phyloP scores from a whole-genome alignment of 2,888 invertebrate genomes.

The Spodoptera littoralis region DNA sequence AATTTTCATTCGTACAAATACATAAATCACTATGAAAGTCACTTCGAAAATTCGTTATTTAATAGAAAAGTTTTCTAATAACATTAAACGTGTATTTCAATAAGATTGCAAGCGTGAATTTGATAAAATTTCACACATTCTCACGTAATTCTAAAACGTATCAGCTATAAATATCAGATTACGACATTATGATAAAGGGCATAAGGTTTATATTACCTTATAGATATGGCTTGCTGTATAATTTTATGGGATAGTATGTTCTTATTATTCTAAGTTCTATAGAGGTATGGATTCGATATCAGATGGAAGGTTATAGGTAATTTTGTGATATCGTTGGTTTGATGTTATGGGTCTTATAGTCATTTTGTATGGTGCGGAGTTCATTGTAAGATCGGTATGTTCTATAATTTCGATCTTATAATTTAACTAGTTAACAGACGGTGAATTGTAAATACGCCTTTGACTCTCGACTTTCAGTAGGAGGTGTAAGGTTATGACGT shows the following conservation, averaged over 20 bases:
- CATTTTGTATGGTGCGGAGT: constrained; percentile 1
- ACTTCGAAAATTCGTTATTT: constrained; percentile 6
- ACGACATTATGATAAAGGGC: constrained; percentile 41
- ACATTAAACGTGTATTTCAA: constrained; percentile 38
- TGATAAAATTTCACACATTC: constrained; percentile 36
- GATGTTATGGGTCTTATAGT: constrained; percentile 17
- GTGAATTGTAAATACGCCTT: too few species aligned
- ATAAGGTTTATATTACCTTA: constrained; percentile 54
- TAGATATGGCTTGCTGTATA: constrained; percentile 53
- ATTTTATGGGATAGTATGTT: constrained; percentile 60
- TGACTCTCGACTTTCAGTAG: too few species aligned
- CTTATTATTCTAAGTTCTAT: constrained; percentile 60
- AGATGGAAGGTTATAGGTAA: constrained; percentile 38
- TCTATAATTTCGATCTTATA: too few species aligned
- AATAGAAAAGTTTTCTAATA: constrained; percentile 37
- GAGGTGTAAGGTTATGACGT: too few species aligned
- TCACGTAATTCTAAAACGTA: constrained; percentile 46
- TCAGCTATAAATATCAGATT: constrained; percentile 46
- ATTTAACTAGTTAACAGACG: too few species aligned
- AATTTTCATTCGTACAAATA: too few species aligned
- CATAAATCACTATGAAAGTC: too few species aligned
- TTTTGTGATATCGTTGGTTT: constrained; percentile 27
- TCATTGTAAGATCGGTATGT: too few species aligned
- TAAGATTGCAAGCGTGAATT: constrained; percentile 42
- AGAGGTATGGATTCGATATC: constrained; percentile 51